Percentiles rank a stretch among this genome's conserved stretches.
These are phyloP conservation scores for Fistularia commersonii DNA, from an alignment of 2,797 vertebrate species.

Conservation along the genomic window DNA sequence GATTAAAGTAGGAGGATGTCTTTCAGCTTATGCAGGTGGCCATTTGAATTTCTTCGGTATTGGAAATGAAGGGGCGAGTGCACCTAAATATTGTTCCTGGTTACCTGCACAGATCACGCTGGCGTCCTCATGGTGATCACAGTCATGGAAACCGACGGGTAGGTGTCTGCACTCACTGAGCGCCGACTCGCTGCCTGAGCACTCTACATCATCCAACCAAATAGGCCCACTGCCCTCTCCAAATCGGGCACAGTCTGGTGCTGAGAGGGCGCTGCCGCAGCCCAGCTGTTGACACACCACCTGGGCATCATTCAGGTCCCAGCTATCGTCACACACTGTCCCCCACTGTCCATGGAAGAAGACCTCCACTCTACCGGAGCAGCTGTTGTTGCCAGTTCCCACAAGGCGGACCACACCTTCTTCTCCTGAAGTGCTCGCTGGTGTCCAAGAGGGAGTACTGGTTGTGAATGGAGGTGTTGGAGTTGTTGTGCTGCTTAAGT, in stretches of 20 bases:
- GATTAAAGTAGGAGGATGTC: no score
- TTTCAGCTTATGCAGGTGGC: no score
- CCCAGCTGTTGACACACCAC: conserved; percentile 42
- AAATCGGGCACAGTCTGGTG: conserved; percentile 8
- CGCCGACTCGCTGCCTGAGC: conserved; percentile 16
- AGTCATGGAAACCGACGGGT: conserved; percentile 31
- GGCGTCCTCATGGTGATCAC: conserved; percentile 26
- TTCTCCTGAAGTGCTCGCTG: no score
- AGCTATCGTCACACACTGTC: conserved; percentile 44
- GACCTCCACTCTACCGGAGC: conserved; percentile 56
- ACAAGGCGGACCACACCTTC: no score
- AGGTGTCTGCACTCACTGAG: conserved; percentile 21
- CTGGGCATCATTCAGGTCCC: conserved; percentile 23
- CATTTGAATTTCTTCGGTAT: no score
- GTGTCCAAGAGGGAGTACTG: no score
- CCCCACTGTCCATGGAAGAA: conserved; percentile 39
- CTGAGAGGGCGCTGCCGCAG: conserved; percentile 24
- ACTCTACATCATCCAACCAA: conserved; percentile 33
- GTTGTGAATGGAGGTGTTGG: no score
- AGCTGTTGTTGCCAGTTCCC: no score
- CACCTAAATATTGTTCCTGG: no score
- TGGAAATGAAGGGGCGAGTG: no score
- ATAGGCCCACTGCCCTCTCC: conserved; percentile 27
- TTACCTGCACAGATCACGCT: no score
- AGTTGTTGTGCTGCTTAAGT: no score